Percentiles rank a stretch among this genome's conserved stretches.
These are phyloP conservation scores for Helleia helle DNA, from an alignment of 2,888 invertebrate genomes.

Conservation along the genomic window DNA sequence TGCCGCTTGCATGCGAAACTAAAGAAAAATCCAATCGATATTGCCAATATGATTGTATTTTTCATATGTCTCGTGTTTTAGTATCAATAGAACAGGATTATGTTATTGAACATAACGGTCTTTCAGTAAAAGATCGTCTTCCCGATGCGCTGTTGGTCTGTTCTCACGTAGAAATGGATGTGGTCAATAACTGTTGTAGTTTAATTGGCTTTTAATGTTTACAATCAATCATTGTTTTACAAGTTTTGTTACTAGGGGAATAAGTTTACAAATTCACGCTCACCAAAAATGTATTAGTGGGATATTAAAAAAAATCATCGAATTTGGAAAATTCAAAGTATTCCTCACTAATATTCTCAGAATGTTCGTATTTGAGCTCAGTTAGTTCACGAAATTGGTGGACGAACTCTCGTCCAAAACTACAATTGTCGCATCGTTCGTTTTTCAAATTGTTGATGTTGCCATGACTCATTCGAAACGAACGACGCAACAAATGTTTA, in stretches of 20 bases:
- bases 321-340: not conserved
- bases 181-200: conserved; percentile 41
- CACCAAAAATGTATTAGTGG: not conserved
- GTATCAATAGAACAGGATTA: conserved; percentile 67
- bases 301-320: not conserved
- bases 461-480: not conserved
- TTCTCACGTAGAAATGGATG: conserved; percentile 46
- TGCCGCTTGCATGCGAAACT: conserved; percentile 21
- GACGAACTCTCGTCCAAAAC: conserved; percentile 1
- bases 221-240: conserved; percentile 41
- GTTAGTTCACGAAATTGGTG: not conserved
- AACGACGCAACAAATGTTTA: conserved; percentile 8
- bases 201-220: conserved; percentile 51
- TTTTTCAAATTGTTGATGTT: conserved; percentile 5
- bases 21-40: conserved; percentile 21
- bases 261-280: conserved; percentile 32
- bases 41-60: conserved; percentile 20
- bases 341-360: not conserved
- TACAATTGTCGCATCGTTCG: not conserved
- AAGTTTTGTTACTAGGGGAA: conserved; percentile 48
- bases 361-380: not conserved
- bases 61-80: conserved; percentile 37
- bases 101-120: conserved; percentile 34
- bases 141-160: conserved; percentile 53
- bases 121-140: conserved; percentile 27